Percentiles rank a stretch among this genome's conserved stretches.
These are phyloP conservation scores for Psix sp. DNA, from an alignment of 1,140 invertebrate species.

Conservation along the genomic window DNA sequence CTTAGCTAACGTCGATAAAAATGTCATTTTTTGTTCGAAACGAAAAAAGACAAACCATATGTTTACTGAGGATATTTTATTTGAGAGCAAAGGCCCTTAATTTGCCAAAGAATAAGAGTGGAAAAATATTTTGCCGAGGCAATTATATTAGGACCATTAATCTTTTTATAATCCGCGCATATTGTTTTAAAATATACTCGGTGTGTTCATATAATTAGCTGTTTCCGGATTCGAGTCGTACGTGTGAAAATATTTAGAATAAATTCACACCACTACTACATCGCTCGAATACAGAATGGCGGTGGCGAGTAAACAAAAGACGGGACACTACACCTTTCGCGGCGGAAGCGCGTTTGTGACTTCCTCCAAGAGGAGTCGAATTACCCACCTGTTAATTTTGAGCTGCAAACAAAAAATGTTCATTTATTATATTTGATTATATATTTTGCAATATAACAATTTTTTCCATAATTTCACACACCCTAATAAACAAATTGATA, in stretches of 20 bases:
- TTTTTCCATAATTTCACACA: too few species aligned
- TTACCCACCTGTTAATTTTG: conserved; percentile 60
- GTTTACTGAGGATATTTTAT: conserved; percentile 68
- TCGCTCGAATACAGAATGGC: conserved; percentile 12
- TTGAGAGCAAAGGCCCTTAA: conserved; percentile 42
- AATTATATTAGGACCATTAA: conserved; percentile 63
- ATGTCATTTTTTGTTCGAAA: conserved; percentile 9
- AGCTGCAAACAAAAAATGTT: conserved; percentile 15
- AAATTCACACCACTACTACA: conserved; percentile 6
- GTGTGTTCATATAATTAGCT: conserved; percentile 45
- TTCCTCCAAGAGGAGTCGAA: conserved; percentile 65
- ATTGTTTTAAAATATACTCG: conserved; percentile 22
- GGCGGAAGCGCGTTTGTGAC: conserved; percentile 67
- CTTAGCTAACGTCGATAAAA: background rate
- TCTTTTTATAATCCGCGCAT: conserved; percentile 26
- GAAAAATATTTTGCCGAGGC: too few species aligned
- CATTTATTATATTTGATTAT: too few species aligned
- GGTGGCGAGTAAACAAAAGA: conserved; percentile 7
- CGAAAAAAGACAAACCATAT: conserved; percentile 21
- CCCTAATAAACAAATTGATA: too few species aligned
- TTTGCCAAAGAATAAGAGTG: too few species aligned
- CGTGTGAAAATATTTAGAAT: conserved; percentile 39
- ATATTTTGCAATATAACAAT: background rate
- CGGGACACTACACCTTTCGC: conserved; percentile 67
- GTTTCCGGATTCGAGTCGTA: conserved; percentile 51